A percentile compares a stretch with the other conserved stretches of the same genome.
Evolutionary conservation across 2,797 vertebrate genomes (phyloP).

Genomic region (Enteromius trimaculatus): DNA sequence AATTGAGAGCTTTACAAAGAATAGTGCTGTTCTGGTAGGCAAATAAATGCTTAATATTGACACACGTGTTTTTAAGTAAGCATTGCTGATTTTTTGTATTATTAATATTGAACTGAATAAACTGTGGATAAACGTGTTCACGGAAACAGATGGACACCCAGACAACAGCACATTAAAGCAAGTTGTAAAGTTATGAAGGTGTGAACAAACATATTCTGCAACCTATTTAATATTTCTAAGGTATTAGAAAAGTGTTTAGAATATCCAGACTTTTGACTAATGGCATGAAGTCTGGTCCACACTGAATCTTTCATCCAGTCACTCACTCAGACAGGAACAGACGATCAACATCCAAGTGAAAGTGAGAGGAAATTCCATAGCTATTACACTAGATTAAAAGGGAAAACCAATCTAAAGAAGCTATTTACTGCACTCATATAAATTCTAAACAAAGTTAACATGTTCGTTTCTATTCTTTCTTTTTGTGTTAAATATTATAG

Average conservation of each 20-base stretch:
- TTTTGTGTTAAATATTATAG: not conserved
- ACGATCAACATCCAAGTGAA: not conserved
- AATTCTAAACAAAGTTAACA: not conserved
- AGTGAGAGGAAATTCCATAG: not conserved
- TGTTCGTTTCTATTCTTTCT: not conserved
- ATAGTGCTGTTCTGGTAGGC: not conserved
- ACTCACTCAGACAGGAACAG: not conserved
- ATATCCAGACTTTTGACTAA: not conserved
- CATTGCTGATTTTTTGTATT: not conserved
- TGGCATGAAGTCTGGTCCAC: slow-evolving; percentile 10
- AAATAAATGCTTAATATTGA: not conserved
- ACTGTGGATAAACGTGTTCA: not conserved
- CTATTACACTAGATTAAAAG: no score
- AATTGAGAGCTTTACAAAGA: not conserved
- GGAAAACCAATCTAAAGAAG: no score
- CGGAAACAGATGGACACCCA: not conserved
- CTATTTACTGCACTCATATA: no score
- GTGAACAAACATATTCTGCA: not conserved
- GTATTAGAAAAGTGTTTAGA: not conserved
- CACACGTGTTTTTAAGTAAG: not conserved
- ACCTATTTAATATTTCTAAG: no score
- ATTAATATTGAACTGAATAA: not conserved
- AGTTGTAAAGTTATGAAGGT: not conserved
- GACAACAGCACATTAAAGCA: not conserved
- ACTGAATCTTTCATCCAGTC: not conserved